Evolutionary conservation across 2,888 invertebrate genomes (phyloP).

Genomic region (Achlya flavicornis): DNA sequence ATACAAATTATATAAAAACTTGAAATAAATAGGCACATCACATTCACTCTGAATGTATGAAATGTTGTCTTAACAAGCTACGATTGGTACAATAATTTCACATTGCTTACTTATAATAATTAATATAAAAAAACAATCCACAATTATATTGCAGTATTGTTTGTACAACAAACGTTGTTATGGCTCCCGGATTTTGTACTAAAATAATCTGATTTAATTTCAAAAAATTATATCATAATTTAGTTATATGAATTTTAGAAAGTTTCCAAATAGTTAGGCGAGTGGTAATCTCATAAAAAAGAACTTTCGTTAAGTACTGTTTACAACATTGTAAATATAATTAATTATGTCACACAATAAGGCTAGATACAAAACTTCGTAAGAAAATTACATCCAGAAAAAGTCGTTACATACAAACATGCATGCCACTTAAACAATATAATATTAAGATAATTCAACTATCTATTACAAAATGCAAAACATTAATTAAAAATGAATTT

Average conservation of each 20-base stretch:
- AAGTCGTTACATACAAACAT: conserved; percentile 39
- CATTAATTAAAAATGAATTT: conserved; percentile 34
- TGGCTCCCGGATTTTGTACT: conserved; percentile 77
- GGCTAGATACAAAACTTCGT: conserved; percentile 28
- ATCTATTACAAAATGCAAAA: conserved; percentile 40
- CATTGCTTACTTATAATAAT: conserved; percentile 57
- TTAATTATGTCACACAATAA: conserved; percentile 3
- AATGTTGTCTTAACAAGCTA: conserved; percentile 64
- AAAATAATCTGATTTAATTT: conserved; percentile 36
- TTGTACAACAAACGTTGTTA: conserved; percentile 62
- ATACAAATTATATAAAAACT: conserved; percentile 69
- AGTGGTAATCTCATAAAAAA: no score
- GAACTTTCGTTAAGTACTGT: conserved; percentile 44
- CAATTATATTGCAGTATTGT: conserved; percentile 75
- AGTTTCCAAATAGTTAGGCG: neutral
- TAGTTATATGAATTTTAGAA: neutral
- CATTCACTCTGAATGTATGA: conserved; percentile 72
- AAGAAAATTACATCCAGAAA: conserved; percentile 46
- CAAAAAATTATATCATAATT: neutral
- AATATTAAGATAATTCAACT: conserved; percentile 35
- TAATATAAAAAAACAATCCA: conserved; percentile 58
- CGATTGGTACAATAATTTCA: conserved; percentile 62
- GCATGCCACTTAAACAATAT: conserved; percentile 42
- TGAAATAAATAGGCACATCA: conserved; percentile 80
- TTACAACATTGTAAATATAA: conserved; percentile 3